phyloP scores from a whole-genome alignment of 2,113 vertebrate species.

The Mus musculus region GRCm39 chr6:17992001-17992500 shows the following conservation, averaged over 20 bases:
- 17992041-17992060: background rate
- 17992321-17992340: background rate
- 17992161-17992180: background rate
- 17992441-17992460: background rate
- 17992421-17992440: background rate
- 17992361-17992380: conserved; percentile 38
- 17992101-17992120: background rate
- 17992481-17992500: background rate
- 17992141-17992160: background rate
- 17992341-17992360: conserved; percentile 35
- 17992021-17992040: conserved; percentile 2
- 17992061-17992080: background rate
- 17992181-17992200: background rate
- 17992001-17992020: conserved; percentile 48
- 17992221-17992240: background rate
- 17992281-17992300: background rate
- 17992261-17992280: background rate
- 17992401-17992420: background rate
- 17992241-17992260: background rate
- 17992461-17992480: background rate
- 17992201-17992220: background rate
- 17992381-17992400: conserved; percentile 31
- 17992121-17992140: background rate
- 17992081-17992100: background rate
- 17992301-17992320: background rate